These are phyloP conservation scores for Trididemnum nubilum DNA, from an alignment of 23 tunicate genomes.

Conservation along the genomic window DNA sequence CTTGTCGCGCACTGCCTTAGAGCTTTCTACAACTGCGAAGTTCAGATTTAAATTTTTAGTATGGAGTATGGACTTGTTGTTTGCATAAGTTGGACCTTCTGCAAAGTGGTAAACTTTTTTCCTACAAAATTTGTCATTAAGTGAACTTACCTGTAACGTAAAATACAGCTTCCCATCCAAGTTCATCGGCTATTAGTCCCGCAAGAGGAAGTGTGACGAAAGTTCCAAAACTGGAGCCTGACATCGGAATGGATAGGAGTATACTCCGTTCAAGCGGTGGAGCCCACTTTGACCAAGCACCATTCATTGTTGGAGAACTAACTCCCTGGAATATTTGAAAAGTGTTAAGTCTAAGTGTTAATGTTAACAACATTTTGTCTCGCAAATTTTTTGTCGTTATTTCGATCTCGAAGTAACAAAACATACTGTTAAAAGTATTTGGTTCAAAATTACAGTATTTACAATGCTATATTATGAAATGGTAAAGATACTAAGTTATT, in stretches of 20 bases:
- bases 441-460: neutral
- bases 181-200: slow-evolving; percentile 44
- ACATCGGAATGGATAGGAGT: slow-evolving; percentile 32
- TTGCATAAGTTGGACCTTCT: too few relatives aligned
- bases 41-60: too few relatives aligned
- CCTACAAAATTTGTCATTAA: too few relatives aligned
- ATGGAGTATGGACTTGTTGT: too few relatives aligned
- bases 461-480: too few relatives aligned
- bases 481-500: too few relatives aligned
- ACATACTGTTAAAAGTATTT: neutral
- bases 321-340: slow-evolving; percentile 81
- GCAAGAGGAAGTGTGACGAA: slow-evolving; percentile 50
- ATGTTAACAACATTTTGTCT: neutral
- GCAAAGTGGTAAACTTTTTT: too few relatives aligned
- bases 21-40: too few relatives aligned
- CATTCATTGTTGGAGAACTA: slow-evolving; percentile 48
- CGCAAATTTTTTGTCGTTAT: too few relatives aligned
- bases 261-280: slow-evolving; percentile 65
- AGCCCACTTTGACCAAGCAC: slow-evolving; percentile 77
- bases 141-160: slow-evolving; percentile 85
- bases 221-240: slow-evolving; percentile 78
- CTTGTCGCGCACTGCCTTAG: too few relatives aligned
- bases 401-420: too few relatives aligned
- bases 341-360: neutral
- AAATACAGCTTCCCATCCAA: slow-evolving; percentile 84